Base-by-base conservation (phyloP, 2,113 vertebrate genomes). In the Syrmaticus mikado region DNA sequence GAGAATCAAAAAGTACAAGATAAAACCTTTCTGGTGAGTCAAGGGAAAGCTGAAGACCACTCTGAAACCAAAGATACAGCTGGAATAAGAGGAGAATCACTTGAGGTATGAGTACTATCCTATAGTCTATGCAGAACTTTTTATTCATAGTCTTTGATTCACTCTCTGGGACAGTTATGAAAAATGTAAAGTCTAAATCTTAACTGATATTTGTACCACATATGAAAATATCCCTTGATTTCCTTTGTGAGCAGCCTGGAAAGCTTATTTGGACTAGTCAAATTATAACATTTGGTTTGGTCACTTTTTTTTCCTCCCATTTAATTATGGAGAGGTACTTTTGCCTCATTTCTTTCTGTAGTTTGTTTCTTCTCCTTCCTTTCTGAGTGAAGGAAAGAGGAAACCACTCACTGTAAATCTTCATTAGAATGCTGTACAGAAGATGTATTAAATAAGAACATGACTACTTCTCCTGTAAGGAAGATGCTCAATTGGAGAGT, bases 21-120 rank as follows among this genome's bases (percentile, higher is more conserved):
- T 5, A 94, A 80, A 70, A 98, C 98, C 16, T 98, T 98, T 74
- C 57, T 98, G 93, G 95, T 99, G 96, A 97, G 97, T 81, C 97
- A 95, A 75, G 90, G 77, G 30, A 55, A 94, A 40, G 40, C 93
- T 82, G 96, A 79, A 87, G n/a, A 83, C 46, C 83, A 87, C 60
- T 25, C 60, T 25, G 19, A 58, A 48, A 87, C 9, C 16, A 57
- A 60, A 36, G 89, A 80, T 27, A 32, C 28, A 14, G 66, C 89
- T 25, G 74, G 12, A 96, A 71, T 84, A 93, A 58, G 38, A 88
- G 92, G 90, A 79, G 53, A 92, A 64, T 93, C 90, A 41, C 82
- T 43, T 34, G 97, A 98, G 98, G 98, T 98, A 97, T 60, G 32
- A 6, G 45, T 36, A 64, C 20, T 18, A 14, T 67, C 22, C 50